Evolutionary conservation across 2,888 invertebrate genomes (phyloP).

Genomic region (Pyralis farinalis): DNA sequence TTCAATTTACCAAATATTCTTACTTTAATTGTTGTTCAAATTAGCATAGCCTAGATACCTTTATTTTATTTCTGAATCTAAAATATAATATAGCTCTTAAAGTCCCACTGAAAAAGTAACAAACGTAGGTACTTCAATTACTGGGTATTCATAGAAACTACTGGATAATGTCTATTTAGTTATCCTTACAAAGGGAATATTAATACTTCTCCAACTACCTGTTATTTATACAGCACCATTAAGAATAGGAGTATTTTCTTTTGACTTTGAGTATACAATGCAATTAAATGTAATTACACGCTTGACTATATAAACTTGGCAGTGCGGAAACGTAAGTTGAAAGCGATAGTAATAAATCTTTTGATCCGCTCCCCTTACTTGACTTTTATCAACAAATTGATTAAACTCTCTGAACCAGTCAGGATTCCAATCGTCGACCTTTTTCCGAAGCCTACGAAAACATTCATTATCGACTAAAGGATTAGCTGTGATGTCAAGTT

Average conservation of each 20-base stretch:
- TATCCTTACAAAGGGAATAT: not conserved
- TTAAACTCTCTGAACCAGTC: slow-evolving; percentile 25
- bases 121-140: no score
- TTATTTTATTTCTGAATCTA: no score
- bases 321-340: slow-evolving; percentile 13
- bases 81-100: no score
- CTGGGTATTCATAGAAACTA: no score
- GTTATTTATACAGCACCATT: not conserved
- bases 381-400: slow-evolving; percentile 33
- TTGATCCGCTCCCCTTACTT: slow-evolving; percentile 21
- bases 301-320: slow-evolving; percentile 15
- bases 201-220: not conserved
- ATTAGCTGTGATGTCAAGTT: slow-evolving; percentile 12
- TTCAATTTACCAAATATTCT: no score
- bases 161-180: no score
- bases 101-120: no score
- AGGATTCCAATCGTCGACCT: slow-evolving; percentile 11
- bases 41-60: no score
- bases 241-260: no score
- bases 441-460: slow-evolving; percentile 20
- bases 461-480: slow-evolving; percentile 23
- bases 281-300: slow-evolving; percentile 18
- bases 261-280: no score
- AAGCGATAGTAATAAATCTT: slow-evolving; percentile 28
- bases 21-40: no score